Percentiles rank a stretch among this genome's conserved stretches.
Conservation (phyloP, 2,888 invertebrate genomes). For the Gari tellinella region DNA sequence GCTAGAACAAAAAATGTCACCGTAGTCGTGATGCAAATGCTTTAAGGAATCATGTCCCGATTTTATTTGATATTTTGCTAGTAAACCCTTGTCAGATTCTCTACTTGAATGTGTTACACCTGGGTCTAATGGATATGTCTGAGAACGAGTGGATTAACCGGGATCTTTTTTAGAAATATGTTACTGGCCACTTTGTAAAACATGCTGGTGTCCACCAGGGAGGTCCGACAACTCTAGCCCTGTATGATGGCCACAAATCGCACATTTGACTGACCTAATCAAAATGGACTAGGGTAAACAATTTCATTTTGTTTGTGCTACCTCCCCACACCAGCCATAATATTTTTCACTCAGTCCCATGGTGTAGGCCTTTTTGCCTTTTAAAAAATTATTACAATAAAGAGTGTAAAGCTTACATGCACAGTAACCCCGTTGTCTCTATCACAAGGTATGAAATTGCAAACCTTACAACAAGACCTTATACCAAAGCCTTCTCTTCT, state of each 20-base stretch:
- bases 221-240: constrained; percentile 1
- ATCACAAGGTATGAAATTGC: constrained; percentile 38
- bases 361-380: constrained; percentile 41
- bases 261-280: constrained; percentile 31
- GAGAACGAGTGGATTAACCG: constrained; percentile 48
- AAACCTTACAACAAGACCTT: constrained; percentile 32
- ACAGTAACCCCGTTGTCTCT: constrained; percentile 17
- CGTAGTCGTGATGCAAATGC: constrained; percentile 38
- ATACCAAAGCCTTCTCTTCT: constrained; percentile 20
- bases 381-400: constrained; percentile 22
- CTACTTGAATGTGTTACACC: constrained; percentile 22
- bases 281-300: constrained; percentile 39
- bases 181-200: constrained; percentile 43
- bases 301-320: constrained; percentile 44
- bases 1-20: constrained; percentile 32
- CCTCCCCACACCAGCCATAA: constrained; percentile 28
- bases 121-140: constrained; percentile 43
- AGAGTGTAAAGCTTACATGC: constrained; percentile 32
- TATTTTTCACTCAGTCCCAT: constrained; percentile 43
- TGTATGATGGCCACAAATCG: constrained; percentile 49
- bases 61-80: constrained; percentile 54
- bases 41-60: constrained; percentile 34
- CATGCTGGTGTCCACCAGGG: constrained; percentile 25
- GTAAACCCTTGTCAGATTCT: constrained; percentile 43
- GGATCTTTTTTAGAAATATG: constrained; percentile 36